These are phyloP conservation scores for Perca schrenkii DNA, from an alignment of 2,113 vertebrate species.

Conservation along the genomic window DNA sequence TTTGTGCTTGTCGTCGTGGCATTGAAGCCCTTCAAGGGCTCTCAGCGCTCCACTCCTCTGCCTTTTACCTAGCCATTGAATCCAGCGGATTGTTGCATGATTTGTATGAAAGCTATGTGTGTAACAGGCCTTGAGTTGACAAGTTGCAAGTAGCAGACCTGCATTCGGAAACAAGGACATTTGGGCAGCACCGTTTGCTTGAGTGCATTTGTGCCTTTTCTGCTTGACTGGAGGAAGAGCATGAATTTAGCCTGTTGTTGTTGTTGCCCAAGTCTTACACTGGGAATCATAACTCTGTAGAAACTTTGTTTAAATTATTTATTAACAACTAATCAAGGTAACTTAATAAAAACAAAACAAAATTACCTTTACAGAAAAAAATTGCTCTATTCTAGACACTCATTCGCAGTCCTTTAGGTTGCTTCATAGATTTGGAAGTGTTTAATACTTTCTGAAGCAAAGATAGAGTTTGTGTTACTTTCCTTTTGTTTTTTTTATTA, in stretches of 20 bases:
- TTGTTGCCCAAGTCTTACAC: background rate
- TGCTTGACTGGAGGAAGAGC: constrained; percentile 16
- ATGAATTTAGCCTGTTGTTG: constrained; percentile 8
- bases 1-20: constrained; percentile 60
- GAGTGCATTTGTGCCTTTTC: constrained; percentile 38
- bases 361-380: background rate
- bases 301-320: background rate
- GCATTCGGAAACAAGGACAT: constrained; percentile 28
- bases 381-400: background rate
- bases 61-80: constrained; percentile 57
- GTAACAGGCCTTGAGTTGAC: background rate
- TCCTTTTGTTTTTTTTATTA: no score
- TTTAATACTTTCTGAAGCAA: background rate
- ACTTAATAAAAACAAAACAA: background rate
- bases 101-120: constrained; percentile 38
- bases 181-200: constrained; percentile 6
- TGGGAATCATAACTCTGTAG: background rate
- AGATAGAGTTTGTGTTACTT: background rate
- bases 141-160: background rate
- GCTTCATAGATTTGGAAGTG: background rate
- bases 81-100: constrained; percentile 53
- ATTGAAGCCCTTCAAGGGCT: constrained; percentile 61
- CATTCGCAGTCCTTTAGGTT: background rate
- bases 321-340: background rate
- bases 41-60: constrained; percentile 54